Evolutionary conservation across 2,888 invertebrate species (phyloP).

Genomic region (Anthophora plumipes): DNA sequence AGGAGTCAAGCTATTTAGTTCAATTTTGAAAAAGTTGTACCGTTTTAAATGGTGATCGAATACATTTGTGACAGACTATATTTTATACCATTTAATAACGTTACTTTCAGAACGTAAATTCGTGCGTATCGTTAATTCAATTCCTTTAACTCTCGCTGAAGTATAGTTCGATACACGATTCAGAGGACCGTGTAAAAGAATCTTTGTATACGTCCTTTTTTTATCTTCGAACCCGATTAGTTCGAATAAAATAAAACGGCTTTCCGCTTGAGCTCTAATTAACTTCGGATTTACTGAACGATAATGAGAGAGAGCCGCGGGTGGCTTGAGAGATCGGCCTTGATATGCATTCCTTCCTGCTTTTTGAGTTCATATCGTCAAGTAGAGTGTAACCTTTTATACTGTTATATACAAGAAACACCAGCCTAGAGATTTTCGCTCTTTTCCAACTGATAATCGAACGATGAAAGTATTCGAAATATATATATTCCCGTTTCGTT

Average conservation of each 20-base stretch:
- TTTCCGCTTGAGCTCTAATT: slow-evolving; percentile 68
- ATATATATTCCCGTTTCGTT: neutral
- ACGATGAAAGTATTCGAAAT: neutral
- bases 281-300: slow-evolving; percentile 63
- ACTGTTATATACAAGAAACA: slow-evolving; percentile 5
- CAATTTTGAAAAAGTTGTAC: no score
- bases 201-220: neutral
- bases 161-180: neutral
- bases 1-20: no score
- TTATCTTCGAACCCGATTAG: slow-evolving; percentile 17
- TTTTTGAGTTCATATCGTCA: slow-evolving; percentile 81
- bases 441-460: neutral
- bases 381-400: slow-evolving; percentile 81
- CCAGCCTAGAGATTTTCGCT: slow-evolving; percentile 28
- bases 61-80: no score
- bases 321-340: slow-evolving; percentile 79
- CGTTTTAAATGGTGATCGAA: no score
- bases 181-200: neutral
- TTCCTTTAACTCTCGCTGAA: neutral
- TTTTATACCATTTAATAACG: no score
- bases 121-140: neutral
- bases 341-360: slow-evolving; percentile 81
- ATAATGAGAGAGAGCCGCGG: slow-evolving; percentile 72
- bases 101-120: neutral
- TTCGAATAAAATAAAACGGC: slow-evolving; percentile 30